phyloP scores from a whole-genome alignment of 2,113 vertebrate species.

The Nerophis ophidion region DNA sequence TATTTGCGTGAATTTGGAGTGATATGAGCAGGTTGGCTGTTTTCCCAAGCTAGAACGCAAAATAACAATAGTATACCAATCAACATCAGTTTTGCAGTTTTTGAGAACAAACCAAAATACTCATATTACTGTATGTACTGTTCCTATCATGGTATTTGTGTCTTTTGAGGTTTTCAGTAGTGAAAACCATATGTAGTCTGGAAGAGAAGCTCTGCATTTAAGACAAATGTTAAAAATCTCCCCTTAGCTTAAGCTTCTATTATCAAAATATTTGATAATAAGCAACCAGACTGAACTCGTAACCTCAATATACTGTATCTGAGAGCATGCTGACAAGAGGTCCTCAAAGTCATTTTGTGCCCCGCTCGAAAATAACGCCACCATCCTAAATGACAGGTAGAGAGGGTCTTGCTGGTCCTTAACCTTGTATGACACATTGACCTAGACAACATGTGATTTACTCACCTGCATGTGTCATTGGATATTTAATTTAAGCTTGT shows the following conservation, averaged over 20 bases:
- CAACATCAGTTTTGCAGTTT: neutral
- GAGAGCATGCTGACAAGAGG: neutral
- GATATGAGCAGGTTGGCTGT: neutral
- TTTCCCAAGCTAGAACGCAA: neutral
- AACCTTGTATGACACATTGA: neutral
- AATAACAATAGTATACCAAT: neutral
- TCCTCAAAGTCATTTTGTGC: neutral
- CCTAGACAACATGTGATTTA: neutral
- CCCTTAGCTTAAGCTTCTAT: too few relatives aligned
- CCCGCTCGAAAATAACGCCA: neutral
- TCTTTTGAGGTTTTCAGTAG: too few relatives aligned
- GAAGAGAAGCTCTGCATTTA: neutral
- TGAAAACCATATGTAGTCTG: neutral
- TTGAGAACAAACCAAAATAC: neutral
- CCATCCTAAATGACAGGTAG: neutral
- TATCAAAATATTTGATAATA: too few relatives aligned
- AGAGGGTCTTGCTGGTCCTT: neutral
- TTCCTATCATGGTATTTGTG: too few relatives aligned
- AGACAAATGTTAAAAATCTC: too few relatives aligned
- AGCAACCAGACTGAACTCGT: too few relatives aligned
- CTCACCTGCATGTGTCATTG: neutral
- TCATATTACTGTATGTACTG: neutral
- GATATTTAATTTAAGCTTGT: neutral
- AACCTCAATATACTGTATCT: too few relatives aligned
- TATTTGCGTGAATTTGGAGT: constrained; percentile 8